A percentile compares a stretch with the other conserved stretches of the same genome.
These are phyloP conservation scores for Anseranas semipalmata DNA, from an alignment of 2,113 vertebrate genomes.

Conservation along the genomic window DNA sequence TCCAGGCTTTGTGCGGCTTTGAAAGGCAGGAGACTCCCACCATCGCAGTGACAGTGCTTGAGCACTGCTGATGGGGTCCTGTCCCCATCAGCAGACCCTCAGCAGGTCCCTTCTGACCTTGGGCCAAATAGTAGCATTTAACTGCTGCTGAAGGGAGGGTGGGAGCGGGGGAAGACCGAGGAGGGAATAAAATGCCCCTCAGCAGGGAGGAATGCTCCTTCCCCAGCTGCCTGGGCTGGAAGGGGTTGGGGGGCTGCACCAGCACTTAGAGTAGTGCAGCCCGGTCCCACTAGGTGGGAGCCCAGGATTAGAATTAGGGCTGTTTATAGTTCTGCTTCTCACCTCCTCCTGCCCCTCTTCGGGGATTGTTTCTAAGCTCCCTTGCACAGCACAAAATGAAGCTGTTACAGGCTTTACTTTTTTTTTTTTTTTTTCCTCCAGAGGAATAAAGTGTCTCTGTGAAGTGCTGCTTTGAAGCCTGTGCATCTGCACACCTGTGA, in stretches of 20 bases:
- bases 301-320: neutral
- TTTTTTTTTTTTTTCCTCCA: neutral
- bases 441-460: neutral
- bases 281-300: neutral
- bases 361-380: neutral
- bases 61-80: neutral
- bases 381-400: neutral
- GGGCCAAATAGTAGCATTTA: neutral
- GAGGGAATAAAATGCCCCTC: neutral
- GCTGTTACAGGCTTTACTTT: neutral
- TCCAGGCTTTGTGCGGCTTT: neutral
- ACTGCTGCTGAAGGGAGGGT: neutral
- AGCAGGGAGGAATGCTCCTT: neutral
- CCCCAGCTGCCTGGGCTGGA: neutral
- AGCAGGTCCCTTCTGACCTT: neutral
- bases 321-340: neutral
- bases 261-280: neutral
- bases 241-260: neutral
- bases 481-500: neutral
- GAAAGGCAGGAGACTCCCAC: neutral
- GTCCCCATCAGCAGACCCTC: neutral
- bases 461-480: neutral
- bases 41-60: neutral
- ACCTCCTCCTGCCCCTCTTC: neutral
- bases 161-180: too few relatives aligned